Evolutionary conservation across 30 jellyfish, hydroid and myxozoan genomes (phyloP).

Genomic region (Catostylus mosaicus): DNA sequence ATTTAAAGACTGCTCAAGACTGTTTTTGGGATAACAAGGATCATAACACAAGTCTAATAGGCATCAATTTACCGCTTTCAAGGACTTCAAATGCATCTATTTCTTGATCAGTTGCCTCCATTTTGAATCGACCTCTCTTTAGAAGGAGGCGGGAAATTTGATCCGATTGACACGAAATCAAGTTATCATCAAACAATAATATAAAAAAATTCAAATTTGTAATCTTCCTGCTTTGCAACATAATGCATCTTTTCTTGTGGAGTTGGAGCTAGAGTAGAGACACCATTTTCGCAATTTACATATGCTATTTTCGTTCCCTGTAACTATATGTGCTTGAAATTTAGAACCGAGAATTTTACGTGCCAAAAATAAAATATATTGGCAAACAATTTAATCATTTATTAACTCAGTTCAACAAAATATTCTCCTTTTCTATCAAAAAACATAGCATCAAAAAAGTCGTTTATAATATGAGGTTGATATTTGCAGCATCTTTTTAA

Average conservation of each 20-base stretch:
- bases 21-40: too few species aligned
- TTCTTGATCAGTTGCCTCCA: conserved; percentile 25
- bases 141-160: too few species aligned
- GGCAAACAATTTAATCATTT: background rate
- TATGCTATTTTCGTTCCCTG: too few species aligned
- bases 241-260: too few species aligned
- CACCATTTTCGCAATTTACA: too few species aligned
- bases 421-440: conserved; percentile 31
- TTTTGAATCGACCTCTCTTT: background rate
- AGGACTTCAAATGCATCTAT: conserved; percentile 40
- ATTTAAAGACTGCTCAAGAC: too few species aligned
- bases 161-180: background rate
- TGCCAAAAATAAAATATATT: background rate
- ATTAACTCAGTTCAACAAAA: conserved; percentile 14
- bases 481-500: conserved; percentile 57
- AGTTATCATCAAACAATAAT: background rate
- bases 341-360: too few species aligned
- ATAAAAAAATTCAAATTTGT: too few species aligned
- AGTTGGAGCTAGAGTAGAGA: too few species aligned
- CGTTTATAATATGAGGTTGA: conserved; percentile 47
- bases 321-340: too few species aligned
- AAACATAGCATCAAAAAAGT: conserved; percentile 52
- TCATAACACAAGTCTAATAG: too few species aligned
- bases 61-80: conserved; percentile 26
- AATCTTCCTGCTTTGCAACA: too few species aligned